Evolutionary conservation across 1,140 invertebrate genomes (phyloP).

Genomic region (Globodera ellingtonae): DNA sequence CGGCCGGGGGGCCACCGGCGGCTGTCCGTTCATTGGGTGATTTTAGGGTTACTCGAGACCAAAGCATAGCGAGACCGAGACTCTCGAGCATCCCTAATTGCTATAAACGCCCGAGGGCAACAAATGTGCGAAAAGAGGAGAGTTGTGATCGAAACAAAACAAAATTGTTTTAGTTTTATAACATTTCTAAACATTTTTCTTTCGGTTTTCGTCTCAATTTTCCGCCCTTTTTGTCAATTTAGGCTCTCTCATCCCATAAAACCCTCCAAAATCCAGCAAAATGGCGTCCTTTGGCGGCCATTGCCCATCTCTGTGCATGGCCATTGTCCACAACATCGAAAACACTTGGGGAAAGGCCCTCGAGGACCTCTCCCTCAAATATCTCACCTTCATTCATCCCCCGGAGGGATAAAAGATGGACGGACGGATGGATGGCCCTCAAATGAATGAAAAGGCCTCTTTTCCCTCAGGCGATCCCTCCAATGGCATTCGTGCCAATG

Average conservation of each 20-base stretch:
- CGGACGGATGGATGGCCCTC: not conserved
- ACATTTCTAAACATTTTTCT: not conserved
- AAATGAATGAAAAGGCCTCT: not conserved
- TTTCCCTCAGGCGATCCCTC: not conserved
- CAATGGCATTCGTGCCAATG: constrained; percentile 4
- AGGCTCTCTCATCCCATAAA: not conserved
- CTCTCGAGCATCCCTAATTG: too few relatives aligned
- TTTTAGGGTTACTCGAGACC: too few relatives aligned
- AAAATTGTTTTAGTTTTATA: too few relatives aligned
- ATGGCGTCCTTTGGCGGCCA: not conserved
- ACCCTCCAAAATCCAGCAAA: not conserved
- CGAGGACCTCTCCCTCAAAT: not conserved
- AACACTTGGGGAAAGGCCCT: not conserved
- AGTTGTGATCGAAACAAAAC: too few relatives aligned
- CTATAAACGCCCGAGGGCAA: too few relatives aligned
- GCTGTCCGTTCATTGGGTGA: too few relatives aligned
- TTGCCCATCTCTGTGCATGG: not conserved
- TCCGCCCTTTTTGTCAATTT: not conserved
- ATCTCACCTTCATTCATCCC: not conserved
- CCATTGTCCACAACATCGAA: constrained; percentile 2
- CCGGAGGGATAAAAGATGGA: not conserved
- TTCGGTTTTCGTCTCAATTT: not conserved
- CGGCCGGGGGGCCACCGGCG: too few relatives aligned
- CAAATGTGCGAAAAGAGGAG: too few relatives aligned
- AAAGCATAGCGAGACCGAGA: too few relatives aligned